Conservation (phyloP, 2,797 vertebrate genomes). For the Huso huso region DNA sequence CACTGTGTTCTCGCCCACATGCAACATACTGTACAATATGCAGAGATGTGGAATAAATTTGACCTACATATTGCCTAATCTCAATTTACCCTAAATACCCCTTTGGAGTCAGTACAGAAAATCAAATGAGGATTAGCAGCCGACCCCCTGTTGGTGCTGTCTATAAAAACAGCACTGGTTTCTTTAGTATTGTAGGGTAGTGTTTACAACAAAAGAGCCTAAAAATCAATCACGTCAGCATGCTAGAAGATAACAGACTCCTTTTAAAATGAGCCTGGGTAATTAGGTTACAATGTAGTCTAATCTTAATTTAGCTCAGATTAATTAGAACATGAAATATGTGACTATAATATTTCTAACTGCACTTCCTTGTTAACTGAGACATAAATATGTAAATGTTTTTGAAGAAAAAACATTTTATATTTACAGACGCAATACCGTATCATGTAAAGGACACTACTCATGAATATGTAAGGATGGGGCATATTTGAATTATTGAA, state of each 20-base stretch:
- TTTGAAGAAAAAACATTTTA: too few species aligned
- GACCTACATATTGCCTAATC: constrained; percentile 14
- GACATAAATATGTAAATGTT: too few species aligned
- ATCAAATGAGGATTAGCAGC: constrained; percentile 10
- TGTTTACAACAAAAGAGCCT: neutral
- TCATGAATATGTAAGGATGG: too few species aligned
- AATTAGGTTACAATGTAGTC: neutral
- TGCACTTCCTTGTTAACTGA: too few species aligned
- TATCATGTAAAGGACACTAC: too few species aligned
- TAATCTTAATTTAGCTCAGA: too few species aligned
- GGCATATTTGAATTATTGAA: too few species aligned
- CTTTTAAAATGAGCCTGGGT: neutral
- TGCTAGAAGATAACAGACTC: neutral
- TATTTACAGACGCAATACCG: too few species aligned
- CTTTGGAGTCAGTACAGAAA: constrained; percentile 18
- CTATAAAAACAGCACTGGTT: neutral
- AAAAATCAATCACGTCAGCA: neutral
- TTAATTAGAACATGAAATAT: too few species aligned
- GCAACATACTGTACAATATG: neutral
- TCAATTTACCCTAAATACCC: neutral
- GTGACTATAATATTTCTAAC: too few species aligned
- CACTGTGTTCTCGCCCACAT: too few species aligned
- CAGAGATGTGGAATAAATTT: constrained; percentile 7
- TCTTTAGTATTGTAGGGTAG: neutral
- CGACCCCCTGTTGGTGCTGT: neutral